These are phyloP conservation scores for Blastobasis adustella DNA, from an alignment of 2,888 invertebrate genomes.

Conservation along the genomic window DNA sequence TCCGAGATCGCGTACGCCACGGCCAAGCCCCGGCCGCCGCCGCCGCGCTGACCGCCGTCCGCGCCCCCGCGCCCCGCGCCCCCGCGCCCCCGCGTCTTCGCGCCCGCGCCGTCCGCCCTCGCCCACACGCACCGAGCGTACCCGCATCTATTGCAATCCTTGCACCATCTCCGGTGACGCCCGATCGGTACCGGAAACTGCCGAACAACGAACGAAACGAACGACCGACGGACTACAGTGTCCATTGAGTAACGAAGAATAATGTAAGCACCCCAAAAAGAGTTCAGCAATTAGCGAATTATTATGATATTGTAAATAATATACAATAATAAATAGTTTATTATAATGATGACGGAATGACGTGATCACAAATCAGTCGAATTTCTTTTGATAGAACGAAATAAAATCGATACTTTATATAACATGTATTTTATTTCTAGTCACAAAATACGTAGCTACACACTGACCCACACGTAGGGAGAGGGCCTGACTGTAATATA, in stretches of 20 bases:
- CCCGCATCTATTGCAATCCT: not conserved
- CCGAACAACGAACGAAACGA: too few relatives aligned
- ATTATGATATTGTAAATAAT: conserved; percentile 47
- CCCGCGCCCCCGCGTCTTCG: conserved; percentile 23
- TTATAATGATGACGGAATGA: conserved; percentile 45
- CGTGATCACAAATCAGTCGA: conserved; percentile 59
- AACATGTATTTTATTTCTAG: not conserved
- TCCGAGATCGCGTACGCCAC: conserved; percentile 93
- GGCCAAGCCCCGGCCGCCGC: conserved; percentile 82
- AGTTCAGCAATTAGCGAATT: conserved; percentile 22
- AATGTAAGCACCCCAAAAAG: not conserved
- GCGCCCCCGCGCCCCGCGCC: conserved; percentile 72
- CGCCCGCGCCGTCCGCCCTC: not conserved
- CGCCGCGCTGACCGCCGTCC: conserved; percentile 27
- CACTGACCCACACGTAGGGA: not conserved
- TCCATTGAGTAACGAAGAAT: not conserved
- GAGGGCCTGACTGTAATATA: not conserved
- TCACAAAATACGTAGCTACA: not conserved
- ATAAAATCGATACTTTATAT: conserved; percentile 60
- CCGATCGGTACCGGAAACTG: conserved; percentile 1
- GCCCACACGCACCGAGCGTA: not conserved
- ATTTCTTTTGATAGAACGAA: conserved; percentile 72
- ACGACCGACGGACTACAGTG: too few relatives aligned
- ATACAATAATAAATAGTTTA: conserved; percentile 38
- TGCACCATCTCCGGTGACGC: conserved; percentile 15